Evolutionary conservation across 2,888 invertebrate genomes (phyloP), one percentile per base, ranked within the genome.

Genomic region (Rhagonycha fulva): DNA sequence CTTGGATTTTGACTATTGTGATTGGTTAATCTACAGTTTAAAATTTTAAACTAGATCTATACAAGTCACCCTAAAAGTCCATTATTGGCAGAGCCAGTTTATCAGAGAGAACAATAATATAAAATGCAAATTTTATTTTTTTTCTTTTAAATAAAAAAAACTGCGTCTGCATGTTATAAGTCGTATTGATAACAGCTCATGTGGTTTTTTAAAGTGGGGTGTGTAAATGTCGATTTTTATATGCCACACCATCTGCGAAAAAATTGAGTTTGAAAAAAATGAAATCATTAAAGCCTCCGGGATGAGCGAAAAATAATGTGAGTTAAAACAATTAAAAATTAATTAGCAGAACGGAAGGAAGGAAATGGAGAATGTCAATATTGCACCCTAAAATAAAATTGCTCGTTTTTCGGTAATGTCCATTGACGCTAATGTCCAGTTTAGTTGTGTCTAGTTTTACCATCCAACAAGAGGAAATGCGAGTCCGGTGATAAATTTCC

Each of bases 401-500:
- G 68, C 66, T 72, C 28, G 23, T 71, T 61, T 68, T 73, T 69
- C 66, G 67, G 60, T 61, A n/a, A 60, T 69, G 47, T 68, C 67
- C 70, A 23, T 62, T 47, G 73, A 76, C 76, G 68, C 74, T 71
- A 66, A 74, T 23, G 76, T 30, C 67, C 66, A 68, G 71, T 62
- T 32, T 32, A 60, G n/a, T 63, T 30, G 30, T 32, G 70, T 76
- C 72, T 70, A 75, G 62, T 72, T 75, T 75, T 69, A 47, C 32
- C 72, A 69, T 63, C 70, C 47, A 61, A 67, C 24, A 32, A 66
- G 72, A 70, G 76, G 66, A 71, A 76, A 76, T 71, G 76, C 23
- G 76, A 70, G 74, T 71, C 76, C 76, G 76, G 74, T 74, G 74
- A 77, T 77, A 77, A 77, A 77, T 77, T 77, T 77, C 76, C 76